Evolutionary conservation across 2,888 invertebrate genomes (phyloP), one percentile per base, ranked within the genome.

Genomic region (Drosophila phalerata): DNA sequence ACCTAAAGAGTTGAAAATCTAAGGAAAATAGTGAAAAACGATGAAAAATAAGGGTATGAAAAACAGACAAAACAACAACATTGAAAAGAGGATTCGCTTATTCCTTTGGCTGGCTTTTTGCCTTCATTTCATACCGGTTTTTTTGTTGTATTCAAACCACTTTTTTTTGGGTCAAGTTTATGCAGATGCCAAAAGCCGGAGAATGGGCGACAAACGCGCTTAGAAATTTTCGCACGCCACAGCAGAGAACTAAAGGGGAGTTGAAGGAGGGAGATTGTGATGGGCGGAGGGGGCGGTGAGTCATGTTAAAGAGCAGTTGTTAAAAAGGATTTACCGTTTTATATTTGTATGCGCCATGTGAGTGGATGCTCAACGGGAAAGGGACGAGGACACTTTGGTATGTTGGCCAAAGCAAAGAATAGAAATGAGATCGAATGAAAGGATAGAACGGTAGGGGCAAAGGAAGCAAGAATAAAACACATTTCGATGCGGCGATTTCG

Each of bases 281-380:
- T 57, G 13, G 37, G 38, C 30, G 49, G 19, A 43, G 61, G 13
- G 37, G 64, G 81, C 79, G n/a, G n/a, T n/a, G n/a, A n/a, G n/a
- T n/a, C n/a, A 87, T 88, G 88, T 88, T 86, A 87, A 87, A 83
- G 85, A 87, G 85, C 84, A 85, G 88, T 88, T 87, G 88, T 86
- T 88, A 85, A 85, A 88, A 87, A 83, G 86, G 86, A 87, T 87
- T 87, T 87, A 85, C 79, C 81, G 81, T 82, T 87, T 88, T 82
- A 81, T 76, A 78, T 84, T 84, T 79, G 69, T 73, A 69, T 76
- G 62, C 63, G 58, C 34, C 78, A 71, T 74, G 70, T 53, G 62
- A 66, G 77, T 67, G 69, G 53, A 63, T 43, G 40, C 34, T 25
- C 5, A 17, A n/a, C 5, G 32, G 30, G 2, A 30, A 15, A 32